A percentile compares a stretch with the other conserved stretches of the same genome.
Conservation (phyloP, 2,888 invertebrate species). For the Cynaeus angustus region DNA sequence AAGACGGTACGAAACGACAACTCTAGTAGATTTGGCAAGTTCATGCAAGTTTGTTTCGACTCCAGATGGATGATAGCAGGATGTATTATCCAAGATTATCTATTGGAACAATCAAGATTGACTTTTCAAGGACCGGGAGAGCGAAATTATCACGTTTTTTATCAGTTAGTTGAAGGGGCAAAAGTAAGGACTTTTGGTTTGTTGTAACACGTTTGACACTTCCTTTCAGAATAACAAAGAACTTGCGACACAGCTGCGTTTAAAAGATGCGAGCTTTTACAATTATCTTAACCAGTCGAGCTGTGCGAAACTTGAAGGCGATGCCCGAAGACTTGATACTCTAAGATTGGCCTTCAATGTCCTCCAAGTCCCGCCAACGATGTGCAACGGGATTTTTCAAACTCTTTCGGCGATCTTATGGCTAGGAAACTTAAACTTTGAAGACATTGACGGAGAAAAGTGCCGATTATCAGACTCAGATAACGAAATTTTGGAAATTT, state of each 20-base stretch:
- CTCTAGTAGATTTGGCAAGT: constrained; percentile 95
- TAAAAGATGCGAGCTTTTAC: constrained; percentile 85
- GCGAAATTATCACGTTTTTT: constrained; percentile 94
- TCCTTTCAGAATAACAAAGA: constrained; percentile 79
- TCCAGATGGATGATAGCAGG: constrained; percentile 91
- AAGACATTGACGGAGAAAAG: constrained; percentile 91
- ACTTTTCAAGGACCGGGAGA: constrained; percentile 92
- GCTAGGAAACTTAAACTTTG: constrained; percentile 91
- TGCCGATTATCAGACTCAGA: constrained; percentile 84
- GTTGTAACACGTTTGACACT: neutral
- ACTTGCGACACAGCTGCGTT: constrained; percentile 81
- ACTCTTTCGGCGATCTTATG: constrained; percentile 91
- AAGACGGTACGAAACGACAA: constrained; percentile 96
- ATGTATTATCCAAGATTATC: constrained; percentile 92
- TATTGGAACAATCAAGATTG: constrained; percentile 91
- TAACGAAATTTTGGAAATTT: constrained; percentile 81
- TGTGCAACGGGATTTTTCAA: constrained; percentile 92
- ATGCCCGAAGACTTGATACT: constrained; percentile 85
- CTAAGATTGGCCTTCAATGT: constrained; percentile 91
- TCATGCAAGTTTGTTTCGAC: constrained; percentile 95
- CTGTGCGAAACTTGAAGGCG: constrained; percentile 79
- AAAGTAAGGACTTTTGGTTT: constrained; percentile 72
- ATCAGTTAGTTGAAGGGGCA: constrained; percentile 91
- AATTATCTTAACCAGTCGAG: constrained; percentile 89
- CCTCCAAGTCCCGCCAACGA: constrained; percentile 87